Percentiles rank a stretch among this genome's conserved stretches.
These are phyloP conservation scores for Nothura maculosa DNA, from an alignment of 2,797 vertebrate genomes.

Conservation along the genomic window DNA sequence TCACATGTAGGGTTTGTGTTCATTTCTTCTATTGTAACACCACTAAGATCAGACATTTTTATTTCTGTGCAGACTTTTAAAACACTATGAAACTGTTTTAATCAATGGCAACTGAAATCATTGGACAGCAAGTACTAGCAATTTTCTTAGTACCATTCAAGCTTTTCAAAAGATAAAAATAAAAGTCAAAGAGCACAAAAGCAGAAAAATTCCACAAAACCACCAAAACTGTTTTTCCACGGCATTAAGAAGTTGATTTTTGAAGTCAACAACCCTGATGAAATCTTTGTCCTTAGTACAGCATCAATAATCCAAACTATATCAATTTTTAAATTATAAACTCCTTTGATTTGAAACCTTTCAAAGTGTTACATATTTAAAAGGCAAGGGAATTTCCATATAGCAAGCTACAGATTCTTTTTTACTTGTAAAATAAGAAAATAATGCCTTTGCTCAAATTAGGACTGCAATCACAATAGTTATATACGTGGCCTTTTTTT, in stretches of 20 bases:
- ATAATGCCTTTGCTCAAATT: background rate
- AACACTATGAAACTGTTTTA: background rate
- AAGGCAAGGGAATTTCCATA: background rate
- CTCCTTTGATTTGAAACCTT: background rate
- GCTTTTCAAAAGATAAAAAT: background rate
- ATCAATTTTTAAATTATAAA: background rate
- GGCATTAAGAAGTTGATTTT: background rate
- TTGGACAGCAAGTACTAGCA: background rate
- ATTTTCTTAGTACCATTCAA: background rate
- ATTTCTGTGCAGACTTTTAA: background rate
- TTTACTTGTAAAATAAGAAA: background rate
- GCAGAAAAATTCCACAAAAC: background rate
- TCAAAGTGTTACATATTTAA: background rate
- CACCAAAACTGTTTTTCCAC: background rate
- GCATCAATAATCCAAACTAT: background rate
- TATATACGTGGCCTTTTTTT: background rate
- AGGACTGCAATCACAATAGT: background rate
- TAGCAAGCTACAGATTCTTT: background rate
- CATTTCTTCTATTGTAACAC: background rate
- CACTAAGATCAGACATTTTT: background rate
- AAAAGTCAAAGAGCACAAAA: background rate
- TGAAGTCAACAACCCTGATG: background rate
- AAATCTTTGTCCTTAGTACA: background rate
- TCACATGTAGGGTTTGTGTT: background rate
- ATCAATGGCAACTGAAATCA: background rate